These are phyloP conservation scores for Microtus oregoni DNA, from an alignment of 2,113 vertebrate species.

Conservation along the genomic window DNA sequence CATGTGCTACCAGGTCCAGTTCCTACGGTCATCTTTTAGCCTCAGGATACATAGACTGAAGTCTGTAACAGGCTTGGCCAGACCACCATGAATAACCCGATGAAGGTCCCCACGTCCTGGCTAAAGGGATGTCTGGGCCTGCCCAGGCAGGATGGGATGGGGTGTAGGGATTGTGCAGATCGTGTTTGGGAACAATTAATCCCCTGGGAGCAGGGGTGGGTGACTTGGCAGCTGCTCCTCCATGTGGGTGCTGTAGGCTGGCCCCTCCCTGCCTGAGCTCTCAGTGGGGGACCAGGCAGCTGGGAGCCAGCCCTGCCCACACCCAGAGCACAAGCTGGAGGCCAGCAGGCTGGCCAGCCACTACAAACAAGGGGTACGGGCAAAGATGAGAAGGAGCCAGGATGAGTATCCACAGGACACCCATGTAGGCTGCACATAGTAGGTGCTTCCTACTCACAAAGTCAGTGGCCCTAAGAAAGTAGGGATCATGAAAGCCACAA, in stretches of 20 bases:
- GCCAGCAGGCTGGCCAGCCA: slow-evolving; percentile 16
- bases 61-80: not conserved
- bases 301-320: not conserved
- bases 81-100: not conserved
- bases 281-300: slow-evolving; percentile 31
- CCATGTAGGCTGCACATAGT: too few relatives aligned
- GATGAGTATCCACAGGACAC: not conserved
- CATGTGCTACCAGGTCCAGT: not conserved
- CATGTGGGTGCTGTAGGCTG: not conserved
- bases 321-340: slow-evolving; percentile 34
- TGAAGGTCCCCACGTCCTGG: not conserved
- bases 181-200: slow-evolving; percentile 76
- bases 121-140: not conserved
- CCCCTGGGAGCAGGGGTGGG: slow-evolving; percentile 58
- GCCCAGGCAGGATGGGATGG: not conserved
- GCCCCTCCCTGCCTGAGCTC: slow-evolving; percentile 17
- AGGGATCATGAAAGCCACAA: not conserved
- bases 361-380: not conserved
- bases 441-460: not conserved
- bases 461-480: not conserved
- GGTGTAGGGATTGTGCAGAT: not conserved
- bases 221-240: slow-evolving; percentile 64
- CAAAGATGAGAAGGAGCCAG: not conserved
- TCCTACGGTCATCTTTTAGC: not conserved
- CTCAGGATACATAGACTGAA: not conserved